These are phyloP conservation scores for Triops longicaudatus DNA, from an alignment of 1,140 invertebrate genomes.

Conservation along the genomic window DNA sequence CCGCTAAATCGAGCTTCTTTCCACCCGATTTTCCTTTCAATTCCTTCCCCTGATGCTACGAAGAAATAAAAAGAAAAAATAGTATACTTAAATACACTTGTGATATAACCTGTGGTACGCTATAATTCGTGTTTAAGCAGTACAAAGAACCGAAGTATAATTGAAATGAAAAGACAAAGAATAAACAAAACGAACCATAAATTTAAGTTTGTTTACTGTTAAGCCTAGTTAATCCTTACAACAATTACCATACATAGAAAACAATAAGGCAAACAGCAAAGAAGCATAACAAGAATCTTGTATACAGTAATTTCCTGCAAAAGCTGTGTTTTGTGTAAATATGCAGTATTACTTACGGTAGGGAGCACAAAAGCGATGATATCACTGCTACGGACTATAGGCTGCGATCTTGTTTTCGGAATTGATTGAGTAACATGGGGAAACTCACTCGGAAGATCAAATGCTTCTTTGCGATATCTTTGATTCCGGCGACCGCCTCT, in stretches of 20 bases:
- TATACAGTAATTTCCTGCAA: too few species aligned
- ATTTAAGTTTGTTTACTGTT: too few species aligned
- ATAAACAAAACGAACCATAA: not conserved
- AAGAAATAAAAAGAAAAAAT: slow-evolving; percentile 16
- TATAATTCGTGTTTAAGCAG: too few species aligned
- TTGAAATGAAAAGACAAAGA: too few species aligned
- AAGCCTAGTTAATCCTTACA: too few species aligned
- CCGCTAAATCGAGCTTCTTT: not conserved
- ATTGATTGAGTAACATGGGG: not conserved
- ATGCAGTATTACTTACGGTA: not conserved
- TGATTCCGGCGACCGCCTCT: not conserved
- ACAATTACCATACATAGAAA: too few species aligned
- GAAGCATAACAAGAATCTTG: too few species aligned
- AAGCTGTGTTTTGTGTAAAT: too few species aligned
- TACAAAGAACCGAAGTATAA: too few species aligned
- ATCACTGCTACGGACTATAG: slow-evolving; percentile 15
- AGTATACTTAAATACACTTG: too few species aligned
- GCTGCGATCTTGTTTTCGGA: not conserved
- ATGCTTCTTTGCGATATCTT: not conserved
- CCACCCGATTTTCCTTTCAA: not conserved
- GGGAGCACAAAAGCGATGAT: slow-evolving; percentile 21
- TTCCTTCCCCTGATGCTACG: not conserved
- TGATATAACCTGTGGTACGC: too few species aligned
- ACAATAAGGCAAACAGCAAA: too few species aligned
- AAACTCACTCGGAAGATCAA: not conserved